Conservation (phyloP, 1,140 invertebrate species). For the Alviniconcha marisindica region DNA sequence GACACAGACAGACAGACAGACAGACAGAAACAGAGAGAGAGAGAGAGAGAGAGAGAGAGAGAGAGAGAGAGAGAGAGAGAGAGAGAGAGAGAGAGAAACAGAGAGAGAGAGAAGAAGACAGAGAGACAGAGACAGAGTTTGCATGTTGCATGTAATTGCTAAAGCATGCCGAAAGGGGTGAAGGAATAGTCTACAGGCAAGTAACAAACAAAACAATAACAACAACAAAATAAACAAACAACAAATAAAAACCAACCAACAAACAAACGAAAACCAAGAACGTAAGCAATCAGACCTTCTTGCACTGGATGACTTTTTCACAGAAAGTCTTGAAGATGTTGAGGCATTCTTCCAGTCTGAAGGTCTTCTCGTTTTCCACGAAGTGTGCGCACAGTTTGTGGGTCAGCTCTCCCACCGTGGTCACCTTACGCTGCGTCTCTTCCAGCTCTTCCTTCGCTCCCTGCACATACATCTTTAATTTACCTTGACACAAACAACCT, state of each 20-base stretch:
- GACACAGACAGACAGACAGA: too few species aligned
- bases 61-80: too few species aligned
- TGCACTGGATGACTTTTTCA: constrained; percentile 69
- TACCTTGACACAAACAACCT: too few species aligned
- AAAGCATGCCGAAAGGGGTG: too few species aligned
- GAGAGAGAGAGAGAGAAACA: too few species aligned
- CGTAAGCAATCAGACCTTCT: constrained; percentile 63
- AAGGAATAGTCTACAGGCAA: too few species aligned
- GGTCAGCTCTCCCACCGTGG: constrained; percentile 84
- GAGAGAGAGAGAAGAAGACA: too few species aligned
- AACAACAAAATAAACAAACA: neutral
- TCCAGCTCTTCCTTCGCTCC: constrained; percentile 83
- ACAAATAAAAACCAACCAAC: constrained; percentile 28
- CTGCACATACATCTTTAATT: constrained; percentile 36
- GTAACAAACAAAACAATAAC: too few species aligned
- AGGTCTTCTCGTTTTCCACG: constrained; percentile 72
- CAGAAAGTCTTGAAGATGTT: constrained; percentile 70
- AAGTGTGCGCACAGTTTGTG: constrained; percentile 68
- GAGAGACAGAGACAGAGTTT: too few species aligned
- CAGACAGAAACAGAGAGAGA: too few species aligned
- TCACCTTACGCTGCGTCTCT: constrained; percentile 87
- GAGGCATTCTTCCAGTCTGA: constrained; percentile 75
- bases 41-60: too few species aligned
- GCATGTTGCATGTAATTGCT: too few species aligned
- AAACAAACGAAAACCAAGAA: constrained; percentile 15